Evolutionary conservation across 2,113 vertebrate genomes (phyloP), one percentile per base, ranked within the genome.

Genomic region (Paramisgurnus dabryanus): DNA sequence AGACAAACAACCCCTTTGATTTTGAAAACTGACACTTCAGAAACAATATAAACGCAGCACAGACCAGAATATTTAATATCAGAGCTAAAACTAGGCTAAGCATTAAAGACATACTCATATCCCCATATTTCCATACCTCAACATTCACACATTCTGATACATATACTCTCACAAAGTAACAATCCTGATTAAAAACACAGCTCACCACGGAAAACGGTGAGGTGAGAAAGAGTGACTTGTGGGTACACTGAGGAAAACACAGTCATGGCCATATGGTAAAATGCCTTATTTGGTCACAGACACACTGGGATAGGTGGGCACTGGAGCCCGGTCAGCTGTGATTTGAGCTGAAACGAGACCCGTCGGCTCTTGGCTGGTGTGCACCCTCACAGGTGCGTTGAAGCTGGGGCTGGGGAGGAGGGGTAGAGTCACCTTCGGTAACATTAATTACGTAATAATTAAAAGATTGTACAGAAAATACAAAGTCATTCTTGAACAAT

Each of bases 241-340:
- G 78, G 84, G 73, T 73, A 66, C 49, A 71, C 79, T 40, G 50
- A 65, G 75, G 60, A 79, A 67, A 68, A 85, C 49, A 64, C 82
- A 78, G 83, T 88, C 49, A 73, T 72, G 85, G 86, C 90, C 91
- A 93, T 92, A 93, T 93, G 91, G 92, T 90, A 69, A 68, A 86
- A 81, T 79, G 72, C 85, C 87, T 86, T 87, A 87, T 87, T 89
- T 90, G 90, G 91, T 89, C 83, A 73, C 65, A 40, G 63, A 82
- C 84, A 58, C 66, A 47, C 70, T 70, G 70, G 67, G 83, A 74
- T 76, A 84, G 84, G 76, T 82, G 72, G 82, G 85, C 76, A 79
- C 81, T 88, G 89, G 89, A 87, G 84, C 47, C 86, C 57, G 67
- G 82, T 88, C 89, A 87, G 83, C 88, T 86, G 85, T 89, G 87